These are phyloP conservation scores for Cryptocephalus primarius DNA, from an alignment of 2,888 invertebrate species.

Conservation along the genomic window DNA sequence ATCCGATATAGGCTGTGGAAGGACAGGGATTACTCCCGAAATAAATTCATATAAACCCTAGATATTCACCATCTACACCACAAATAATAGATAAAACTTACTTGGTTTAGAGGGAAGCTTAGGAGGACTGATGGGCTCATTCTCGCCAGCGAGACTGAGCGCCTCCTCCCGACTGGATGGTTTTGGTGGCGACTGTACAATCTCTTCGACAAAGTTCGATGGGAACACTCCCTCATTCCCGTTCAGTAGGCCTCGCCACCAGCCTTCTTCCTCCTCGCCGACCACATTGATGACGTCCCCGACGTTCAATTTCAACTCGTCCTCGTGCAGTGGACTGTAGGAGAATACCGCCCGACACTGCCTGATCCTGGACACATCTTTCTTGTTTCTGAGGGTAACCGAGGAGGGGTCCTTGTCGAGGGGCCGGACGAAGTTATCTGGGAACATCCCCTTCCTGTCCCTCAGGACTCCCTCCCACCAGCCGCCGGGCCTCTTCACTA, in stretches of 20 bases:
- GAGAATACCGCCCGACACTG: slow-evolving; percentile 79
- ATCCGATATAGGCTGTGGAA: no score
- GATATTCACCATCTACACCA: no score
- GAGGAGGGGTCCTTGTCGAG: slow-evolving; percentile 19
- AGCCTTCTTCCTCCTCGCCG: slow-evolving; percentile 87
- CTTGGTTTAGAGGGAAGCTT: slow-evolving; percentile 69
- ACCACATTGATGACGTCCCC: slow-evolving; percentile 86
- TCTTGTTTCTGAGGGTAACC: slow-evolving; percentile 26
- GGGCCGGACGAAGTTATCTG: slow-evolving; percentile 82
- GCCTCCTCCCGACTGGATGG: slow-evolving; percentile 16
- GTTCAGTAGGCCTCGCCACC: slow-evolving; percentile 81
- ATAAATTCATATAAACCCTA: no score
- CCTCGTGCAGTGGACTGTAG: slow-evolving; percentile 87
- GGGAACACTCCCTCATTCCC: slow-evolving; percentile 87
- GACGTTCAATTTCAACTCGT: slow-evolving; percentile 78
- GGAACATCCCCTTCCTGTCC: slow-evolving; percentile 80
- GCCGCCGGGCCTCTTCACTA: slow-evolving; percentile 66
- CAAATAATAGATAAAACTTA: slow-evolving; percentile 26
- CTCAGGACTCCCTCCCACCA: slow-evolving; percentile 87
- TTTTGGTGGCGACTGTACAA: slow-evolving; percentile 17
- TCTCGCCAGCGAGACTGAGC: slow-evolving; percentile 7
- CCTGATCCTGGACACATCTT: slow-evolving; percentile 39
- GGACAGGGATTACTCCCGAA: no score
- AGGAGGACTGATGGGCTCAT: slow-evolving; percentile 42
- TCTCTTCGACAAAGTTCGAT: slow-evolving; percentile 78